phyloP scores from a whole-genome alignment of 1,140 invertebrate genomes.

The Aphelinus atriplicis region DNA sequence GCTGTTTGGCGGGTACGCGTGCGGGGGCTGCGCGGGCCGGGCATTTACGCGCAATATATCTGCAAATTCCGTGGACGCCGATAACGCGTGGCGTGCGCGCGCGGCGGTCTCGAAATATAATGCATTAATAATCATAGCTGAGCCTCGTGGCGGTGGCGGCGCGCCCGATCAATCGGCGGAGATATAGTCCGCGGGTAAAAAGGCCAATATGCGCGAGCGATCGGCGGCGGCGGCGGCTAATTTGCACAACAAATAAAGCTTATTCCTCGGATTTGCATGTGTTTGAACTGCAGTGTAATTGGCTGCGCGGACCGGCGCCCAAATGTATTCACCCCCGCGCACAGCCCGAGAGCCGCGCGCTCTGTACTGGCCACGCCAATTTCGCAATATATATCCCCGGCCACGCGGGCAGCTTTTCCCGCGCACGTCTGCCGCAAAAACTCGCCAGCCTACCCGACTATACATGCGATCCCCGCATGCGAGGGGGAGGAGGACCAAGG shows the following conservation, averaged over 20 bases:
- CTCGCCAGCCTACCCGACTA: too few species aligned
- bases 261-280: slow-evolving; percentile 67
- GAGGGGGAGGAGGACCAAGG: too few species aligned
- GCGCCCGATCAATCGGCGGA: background rate
- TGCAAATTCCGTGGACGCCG: slow-evolving; percentile 31
- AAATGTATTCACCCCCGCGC: slow-evolving; percentile 28
- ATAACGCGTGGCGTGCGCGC: slow-evolving; percentile 9
- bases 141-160: background rate
- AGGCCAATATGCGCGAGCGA: slow-evolving; percentile 56
- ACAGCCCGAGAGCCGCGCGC: background rate
- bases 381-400: background rate
- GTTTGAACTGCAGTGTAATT: slow-evolving; percentile 68
- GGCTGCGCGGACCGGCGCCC: slow-evolving; percentile 45
- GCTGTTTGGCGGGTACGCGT: background rate
- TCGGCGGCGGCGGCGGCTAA: slow-evolving; percentile 49
- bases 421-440: background rate
- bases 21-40: background rate
- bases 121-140: slow-evolving; percentile 39
- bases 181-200: background rate
- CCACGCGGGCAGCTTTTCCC: background rate
- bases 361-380: background rate
- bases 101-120: slow-evolving; percentile 29
- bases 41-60: slow-evolving; percentile 25
- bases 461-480: too few species aligned
- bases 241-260: slow-evolving; percentile 69